Percentiles rank a stretch among this genome's conserved stretches.
Evolutionary conservation across 2,888 invertebrate species (phyloP).

Genomic region (Tolmerus cingulatus): DNA sequence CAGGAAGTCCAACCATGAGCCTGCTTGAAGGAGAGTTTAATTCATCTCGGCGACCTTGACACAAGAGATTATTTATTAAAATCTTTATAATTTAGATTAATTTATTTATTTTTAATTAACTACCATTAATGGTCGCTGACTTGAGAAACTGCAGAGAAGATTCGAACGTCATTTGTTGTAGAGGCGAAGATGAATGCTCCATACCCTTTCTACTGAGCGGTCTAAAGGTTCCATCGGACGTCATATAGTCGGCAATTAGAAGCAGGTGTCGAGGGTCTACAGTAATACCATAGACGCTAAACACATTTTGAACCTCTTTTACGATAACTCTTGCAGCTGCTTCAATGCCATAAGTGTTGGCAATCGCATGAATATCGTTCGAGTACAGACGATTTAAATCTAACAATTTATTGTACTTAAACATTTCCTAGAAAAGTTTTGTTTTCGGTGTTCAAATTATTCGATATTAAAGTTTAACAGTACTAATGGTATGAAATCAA

Average conservation of each 20-base stretch:
- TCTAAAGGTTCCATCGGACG: constrained; percentile 86
- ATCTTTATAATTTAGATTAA: background rate
- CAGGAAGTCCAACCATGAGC: constrained; percentile 85
- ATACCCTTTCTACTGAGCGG: constrained; percentile 92
- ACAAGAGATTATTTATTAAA: background rate
- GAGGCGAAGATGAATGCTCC: constrained; percentile 87
- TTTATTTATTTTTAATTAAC: background rate
- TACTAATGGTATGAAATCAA: background rate
- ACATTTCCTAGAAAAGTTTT: constrained; percentile 74
- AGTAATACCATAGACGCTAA: constrained; percentile 95
- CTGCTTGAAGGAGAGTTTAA: constrained; percentile 86
- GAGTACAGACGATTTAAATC: constrained; percentile 86
- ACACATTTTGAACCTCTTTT: constrained; percentile 94
- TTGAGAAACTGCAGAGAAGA: constrained; percentile 86
- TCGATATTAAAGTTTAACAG: background rate
- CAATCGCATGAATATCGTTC: constrained; percentile 93
- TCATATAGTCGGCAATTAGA: constrained; percentile 97
- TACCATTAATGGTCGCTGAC: constrained; percentile 68
- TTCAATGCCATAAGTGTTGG: constrained; percentile 93
- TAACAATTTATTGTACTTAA: constrained; percentile 78
- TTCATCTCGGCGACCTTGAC: constrained; percentile 76
- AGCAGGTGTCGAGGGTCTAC: constrained; percentile 94
- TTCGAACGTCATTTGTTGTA: constrained; percentile 99
- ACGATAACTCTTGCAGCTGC: constrained; percentile 91
- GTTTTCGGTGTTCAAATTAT: background rate